Evolutionary conservation across 2,888 invertebrate species (phyloP).

Genomic region (Tachina grossa): DNA sequence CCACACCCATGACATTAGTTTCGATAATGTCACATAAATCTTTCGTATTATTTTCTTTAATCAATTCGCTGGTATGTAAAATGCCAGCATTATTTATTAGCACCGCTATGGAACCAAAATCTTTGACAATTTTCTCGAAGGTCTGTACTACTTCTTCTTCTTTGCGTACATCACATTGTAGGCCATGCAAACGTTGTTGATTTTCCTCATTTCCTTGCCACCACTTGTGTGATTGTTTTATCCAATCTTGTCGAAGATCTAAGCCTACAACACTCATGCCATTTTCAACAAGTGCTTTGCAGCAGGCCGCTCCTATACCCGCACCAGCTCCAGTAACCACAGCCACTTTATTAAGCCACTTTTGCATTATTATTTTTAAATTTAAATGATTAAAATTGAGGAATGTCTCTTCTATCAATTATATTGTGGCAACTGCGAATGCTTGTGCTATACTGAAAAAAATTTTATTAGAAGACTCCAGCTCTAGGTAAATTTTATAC

Average conservation of each 20-base stretch:
- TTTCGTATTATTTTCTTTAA: slow-evolving; percentile 65
- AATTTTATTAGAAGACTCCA: not conserved
- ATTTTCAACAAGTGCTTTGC: slow-evolving; percentile 81
- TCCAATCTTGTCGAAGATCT: slow-evolving; percentile 80
- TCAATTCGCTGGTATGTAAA: slow-evolving; percentile 52
- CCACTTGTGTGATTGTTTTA: slow-evolving; percentile 72
- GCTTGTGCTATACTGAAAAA: not conserved
- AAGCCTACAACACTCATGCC: slow-evolving; percentile 85
- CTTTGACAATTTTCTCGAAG: slow-evolving; percentile 83
- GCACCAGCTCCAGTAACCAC: slow-evolving; percentile 86
- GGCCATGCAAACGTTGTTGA: slow-evolving; percentile 77
- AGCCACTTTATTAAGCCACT: slow-evolving; percentile 85
- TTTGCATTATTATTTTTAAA: slow-evolving; percentile 79
- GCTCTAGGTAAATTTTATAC: too few relatives aligned
- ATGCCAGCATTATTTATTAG: slow-evolving; percentile 84
- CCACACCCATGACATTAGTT: slow-evolving; percentile 82
- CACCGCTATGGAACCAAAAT: slow-evolving; percentile 84
- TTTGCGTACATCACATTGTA: slow-evolving; percentile 83
- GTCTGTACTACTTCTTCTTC: slow-evolving; percentile 83
- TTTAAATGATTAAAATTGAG: slow-evolving; percentile 18
- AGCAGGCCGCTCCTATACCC: slow-evolving; percentile 85
- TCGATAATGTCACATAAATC: slow-evolving; percentile 78
- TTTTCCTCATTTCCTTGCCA: slow-evolving; percentile 72
- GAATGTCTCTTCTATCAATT: slow-evolving; percentile 41
- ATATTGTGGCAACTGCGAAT: slow-evolving; percentile 1